Evolutionary conservation across 2,113 vertebrate species (phyloP), one percentile per base, ranked within the genome.

Genomic region (Chelonoidis abingdonii): DNA sequence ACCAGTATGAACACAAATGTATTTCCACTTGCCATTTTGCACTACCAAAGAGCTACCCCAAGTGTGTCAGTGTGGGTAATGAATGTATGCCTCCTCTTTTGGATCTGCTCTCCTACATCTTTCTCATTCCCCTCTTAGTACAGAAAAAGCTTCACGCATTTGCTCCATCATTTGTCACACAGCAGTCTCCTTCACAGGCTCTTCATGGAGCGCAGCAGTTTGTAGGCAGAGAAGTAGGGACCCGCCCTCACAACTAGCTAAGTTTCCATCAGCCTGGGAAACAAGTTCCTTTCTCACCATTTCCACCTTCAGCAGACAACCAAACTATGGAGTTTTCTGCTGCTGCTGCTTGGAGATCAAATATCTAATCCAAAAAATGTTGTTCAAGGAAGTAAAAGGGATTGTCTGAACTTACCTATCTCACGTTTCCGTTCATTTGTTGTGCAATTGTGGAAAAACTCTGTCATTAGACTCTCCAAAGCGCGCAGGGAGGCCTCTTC

Each of bases 361-460:
- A 69, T 3, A 3, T 19, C 62, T 1, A 12, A 47, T 24, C 52
- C 80, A 1, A 10, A 35, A 13, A 12, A 0, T 27, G 12, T 52
- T 22, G 12, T 52, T 81, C 52, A 44, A 49, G 80, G 47, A 52
- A 44, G 21, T 12, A 29, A 8, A 11, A 16, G 12, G 17, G 10
- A 29, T 31, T 1, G 4, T 13, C 6, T 1, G 7, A 79, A 98
- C 99, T 98, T 97, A 99, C 99, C 99, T 84, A 99, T 99, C 98
- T 99, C 99, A 21, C 99, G 98, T 90, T 99, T 99, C 84, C 99
- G 98, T 96, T 99, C 99, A 41, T 99, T 99, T 1, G 99, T 99
- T 1, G 99, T 99, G 98, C 99, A 99, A 62, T 98, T 99, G 96
- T 99, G 99, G 97, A 99, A 99, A 98, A 99, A 99, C 94, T 99